These are phyloP conservation scores for Drosophila nebulosa DNA, from an alignment of 1,140 invertebrate genomes.

Conservation along the genomic window DNA sequence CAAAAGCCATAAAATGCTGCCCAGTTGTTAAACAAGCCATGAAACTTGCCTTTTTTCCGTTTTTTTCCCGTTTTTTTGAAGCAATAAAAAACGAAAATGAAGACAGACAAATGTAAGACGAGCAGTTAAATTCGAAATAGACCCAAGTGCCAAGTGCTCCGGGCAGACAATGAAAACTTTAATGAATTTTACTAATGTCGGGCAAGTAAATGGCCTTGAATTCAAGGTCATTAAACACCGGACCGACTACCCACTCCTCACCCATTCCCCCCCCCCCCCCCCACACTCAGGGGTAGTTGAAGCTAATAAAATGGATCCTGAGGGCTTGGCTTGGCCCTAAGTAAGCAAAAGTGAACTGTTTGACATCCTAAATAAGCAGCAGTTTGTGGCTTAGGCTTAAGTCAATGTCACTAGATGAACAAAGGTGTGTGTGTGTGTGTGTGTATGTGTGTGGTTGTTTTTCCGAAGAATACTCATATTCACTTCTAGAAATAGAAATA, in stretches of 20 bases:
- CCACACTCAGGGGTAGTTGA: no score
- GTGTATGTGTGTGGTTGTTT: background rate
- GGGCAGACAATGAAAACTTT: conserved; percentile 35
- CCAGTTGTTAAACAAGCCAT: conserved; percentile 47
- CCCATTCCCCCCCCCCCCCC: no score
- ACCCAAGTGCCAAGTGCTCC: background rate
- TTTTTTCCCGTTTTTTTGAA: no score
- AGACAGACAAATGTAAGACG: conserved; percentile 39
- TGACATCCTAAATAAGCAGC: conserved; percentile 39
- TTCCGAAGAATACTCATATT: background rate
- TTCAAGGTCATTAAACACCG: conserved; percentile 13
- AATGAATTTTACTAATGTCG: conserved; percentile 35
- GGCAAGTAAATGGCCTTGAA: conserved; percentile 13
- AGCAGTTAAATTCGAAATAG: conserved; percentile 35
- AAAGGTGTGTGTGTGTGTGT: background rate
- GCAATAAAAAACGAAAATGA: conserved; percentile 36
- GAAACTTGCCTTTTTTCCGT: conserved; percentile 49
- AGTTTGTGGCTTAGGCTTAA: conserved; percentile 10
- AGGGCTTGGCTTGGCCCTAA: conserved; percentile 9
- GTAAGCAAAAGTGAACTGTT: conserved; percentile 37
- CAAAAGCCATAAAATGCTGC: conserved; percentile 36
- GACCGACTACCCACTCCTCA: background rate
- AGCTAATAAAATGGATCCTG: background rate
- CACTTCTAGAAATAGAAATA: background rate
- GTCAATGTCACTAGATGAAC: background rate